Evolutionary conservation across 2,797 vertebrate genomes (phyloP).

Genomic region (Carcharodon carcharias): DNA sequence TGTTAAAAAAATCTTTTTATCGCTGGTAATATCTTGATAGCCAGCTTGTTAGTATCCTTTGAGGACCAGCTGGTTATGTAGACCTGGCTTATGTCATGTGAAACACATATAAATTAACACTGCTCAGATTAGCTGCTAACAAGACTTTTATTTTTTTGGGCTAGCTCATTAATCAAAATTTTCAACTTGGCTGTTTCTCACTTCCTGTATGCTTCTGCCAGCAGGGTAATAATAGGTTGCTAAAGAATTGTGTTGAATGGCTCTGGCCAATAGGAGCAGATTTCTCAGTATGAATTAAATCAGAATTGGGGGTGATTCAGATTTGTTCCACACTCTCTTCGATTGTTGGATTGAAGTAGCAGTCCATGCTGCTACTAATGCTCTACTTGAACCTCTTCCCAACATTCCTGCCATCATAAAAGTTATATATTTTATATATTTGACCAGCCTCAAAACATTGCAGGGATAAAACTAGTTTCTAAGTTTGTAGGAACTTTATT

Average conservation of each 20-base stretch:
- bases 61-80: neutral
- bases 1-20: too few relatives aligned
- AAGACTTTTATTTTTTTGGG: neutral
- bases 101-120: neutral
- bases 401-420: too few relatives aligned
- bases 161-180: neutral
- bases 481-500: too few relatives aligned
- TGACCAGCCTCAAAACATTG: too few relatives aligned
- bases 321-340: neutral
- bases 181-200: neutral
- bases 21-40: neutral
- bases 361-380: too few relatives aligned
- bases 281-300: neutral
- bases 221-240: neutral
- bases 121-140: neutral
- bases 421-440: too few relatives aligned
- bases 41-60: neutral
- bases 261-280: neutral
- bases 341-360: neutral
- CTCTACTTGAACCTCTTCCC: neutral
- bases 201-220: neutral
- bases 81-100: neutral
- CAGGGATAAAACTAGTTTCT: too few relatives aligned
- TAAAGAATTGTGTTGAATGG: neutral
- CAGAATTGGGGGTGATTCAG: neutral